Evolutionary conservation across 2,113 vertebrate genomes (phyloP), one percentile per base, ranked within the genome.

Genomic region (Brachionichthys hirsutus): DNA sequence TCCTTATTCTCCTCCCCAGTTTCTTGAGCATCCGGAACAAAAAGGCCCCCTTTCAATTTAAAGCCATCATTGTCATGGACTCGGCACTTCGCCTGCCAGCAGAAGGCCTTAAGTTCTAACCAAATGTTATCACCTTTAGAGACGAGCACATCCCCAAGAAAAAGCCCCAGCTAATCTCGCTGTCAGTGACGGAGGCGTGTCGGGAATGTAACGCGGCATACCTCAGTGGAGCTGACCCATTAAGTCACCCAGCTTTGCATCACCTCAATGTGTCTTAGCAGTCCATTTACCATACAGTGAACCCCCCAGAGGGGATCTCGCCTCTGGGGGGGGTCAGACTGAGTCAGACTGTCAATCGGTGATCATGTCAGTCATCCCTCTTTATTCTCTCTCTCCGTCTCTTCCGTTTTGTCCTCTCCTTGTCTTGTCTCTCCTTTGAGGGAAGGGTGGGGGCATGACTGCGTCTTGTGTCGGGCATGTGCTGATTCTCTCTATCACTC

Each of bases 191-290:
- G 40, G 73, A 70, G 73, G 64, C 49, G 67, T 78, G 80, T 81
- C 12, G 40, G 64, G 79, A 84, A 80, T 77, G 69, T 56, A 55
- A 70, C 75, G 19, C 12, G 50, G 55, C 77, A 83, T 72, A 80
- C 75, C 72, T 76, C 70, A 14, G 35, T 71, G 65, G 74, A 72
- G 72, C 67, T 75, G 78, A 71, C 71, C 77, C 75, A 76, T 77
- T 86, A 82, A 85, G 86, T 86, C 72, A 67, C 54, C 73, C 52
- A 56, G 62, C 54, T 83, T 73, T 70, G 70, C 68, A 79, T 78
- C 70, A 34, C 80, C 62, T 78, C 53, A 74, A 78, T 72, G 53
- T 70, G 58, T 67, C 72, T 75, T 43, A 61, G 67, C 72, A 57
- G 62, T 78, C 78, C 63, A 76, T 80, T 75, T 58, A 67, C 36